phyloP scores from a whole-genome alignment of 2,888 invertebrate species.

The Teleiodes luculella region DNA sequence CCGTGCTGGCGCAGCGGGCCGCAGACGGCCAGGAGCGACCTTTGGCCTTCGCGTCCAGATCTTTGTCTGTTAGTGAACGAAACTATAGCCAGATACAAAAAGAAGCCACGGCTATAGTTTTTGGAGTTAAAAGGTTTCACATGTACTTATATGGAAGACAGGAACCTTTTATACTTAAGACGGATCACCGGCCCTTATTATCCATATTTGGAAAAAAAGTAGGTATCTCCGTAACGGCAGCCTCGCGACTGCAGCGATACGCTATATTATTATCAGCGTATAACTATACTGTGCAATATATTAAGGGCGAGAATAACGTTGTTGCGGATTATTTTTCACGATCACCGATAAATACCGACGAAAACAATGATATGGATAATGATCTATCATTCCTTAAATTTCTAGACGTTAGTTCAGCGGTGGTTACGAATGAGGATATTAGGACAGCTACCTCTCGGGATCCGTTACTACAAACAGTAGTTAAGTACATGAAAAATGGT shows the following conservation, averaged over 20 bases:
- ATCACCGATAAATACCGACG: background rate
- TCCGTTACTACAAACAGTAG: constrained; percentile 3
- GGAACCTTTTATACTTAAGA: constrained; percentile 20
- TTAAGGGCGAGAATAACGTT: background rate
- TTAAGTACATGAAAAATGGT: constrained; percentile 11
- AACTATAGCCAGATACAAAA: constrained; percentile 27
- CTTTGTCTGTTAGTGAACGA: constrained; percentile 18
- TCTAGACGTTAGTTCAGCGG: no score
- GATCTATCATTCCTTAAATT: no score
- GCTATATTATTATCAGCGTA: constrained; percentile 3
- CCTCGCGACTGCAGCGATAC: background rate
- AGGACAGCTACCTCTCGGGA: no score
- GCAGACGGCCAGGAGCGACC: constrained; percentile 21
- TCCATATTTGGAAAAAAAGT: constrained; percentile 1
- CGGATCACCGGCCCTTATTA: constrained; percentile 14
- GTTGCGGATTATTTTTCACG: constrained; percentile 4
- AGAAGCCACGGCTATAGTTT: constrained; percentile 17
- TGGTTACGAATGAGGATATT: no score
- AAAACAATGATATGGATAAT: no score
- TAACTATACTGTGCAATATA: background rate
- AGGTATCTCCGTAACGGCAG: background rate
- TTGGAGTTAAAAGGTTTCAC: constrained; percentile 8
- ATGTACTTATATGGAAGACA: constrained; percentile 11
- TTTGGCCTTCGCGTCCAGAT: constrained; percentile 22
- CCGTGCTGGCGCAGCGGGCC: constrained; percentile 20